Evolutionary conservation across 2,113 vertebrate genomes (phyloP).

Genomic region (Antechinus stuartii): DNA sequence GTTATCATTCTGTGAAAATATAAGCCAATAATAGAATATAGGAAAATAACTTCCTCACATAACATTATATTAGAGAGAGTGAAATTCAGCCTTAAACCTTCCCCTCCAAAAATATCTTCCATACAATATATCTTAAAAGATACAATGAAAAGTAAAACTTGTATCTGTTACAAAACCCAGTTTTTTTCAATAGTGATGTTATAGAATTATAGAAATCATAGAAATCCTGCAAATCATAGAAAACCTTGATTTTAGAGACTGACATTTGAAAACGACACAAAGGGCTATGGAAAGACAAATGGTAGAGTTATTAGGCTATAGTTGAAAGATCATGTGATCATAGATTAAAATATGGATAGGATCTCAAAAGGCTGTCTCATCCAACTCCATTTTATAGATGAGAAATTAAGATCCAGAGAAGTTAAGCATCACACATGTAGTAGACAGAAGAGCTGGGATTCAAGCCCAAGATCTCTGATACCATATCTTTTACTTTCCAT

Average conservation of each 20-base stretch:
- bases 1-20: not conserved
- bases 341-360: not conserved
- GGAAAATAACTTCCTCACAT: not conserved
- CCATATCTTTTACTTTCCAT: not conserved
- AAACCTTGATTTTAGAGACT: not conserved
- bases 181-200: not conserved
- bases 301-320: not conserved
- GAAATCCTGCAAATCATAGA: not conserved
- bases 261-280: not conserved
- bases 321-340: not conserved
- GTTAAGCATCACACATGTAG: not conserved
- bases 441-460: not conserved
- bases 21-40: not conserved
- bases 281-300: not conserved
- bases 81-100: not conserved
- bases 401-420: not conserved
- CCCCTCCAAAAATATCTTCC: not conserved
- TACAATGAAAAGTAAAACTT: not conserved
- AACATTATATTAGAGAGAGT: not conserved
- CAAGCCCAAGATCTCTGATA: not conserved
- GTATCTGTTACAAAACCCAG: not conserved
- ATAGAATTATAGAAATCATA: not conserved
- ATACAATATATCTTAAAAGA: not conserved
- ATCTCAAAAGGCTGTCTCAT: not conserved
- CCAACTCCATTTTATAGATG: not conserved